Evolutionary conservation across 2,888 invertebrate genomes (phyloP).

Genomic region (Lasioglossum villosulum): DNA sequence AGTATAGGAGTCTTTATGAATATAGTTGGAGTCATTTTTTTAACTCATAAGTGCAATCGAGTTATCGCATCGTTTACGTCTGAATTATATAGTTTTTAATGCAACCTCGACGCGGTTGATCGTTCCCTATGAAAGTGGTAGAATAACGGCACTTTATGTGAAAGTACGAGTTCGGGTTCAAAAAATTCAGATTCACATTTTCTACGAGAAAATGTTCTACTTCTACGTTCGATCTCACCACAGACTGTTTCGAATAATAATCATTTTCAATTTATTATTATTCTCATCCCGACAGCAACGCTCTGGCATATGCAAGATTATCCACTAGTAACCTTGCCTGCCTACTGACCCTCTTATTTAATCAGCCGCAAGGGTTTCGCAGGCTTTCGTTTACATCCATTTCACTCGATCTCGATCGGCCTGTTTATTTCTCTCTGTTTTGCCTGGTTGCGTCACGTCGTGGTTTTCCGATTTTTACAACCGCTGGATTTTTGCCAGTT

Average conservation of each 20-base stretch:
- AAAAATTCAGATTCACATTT: neutral
- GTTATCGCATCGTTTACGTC: no score
- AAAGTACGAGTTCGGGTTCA: neutral
- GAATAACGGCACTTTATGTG: neutral
- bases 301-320: slow-evolving; percentile 23
- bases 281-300: neutral
- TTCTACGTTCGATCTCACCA: neutral
- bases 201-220: neutral
- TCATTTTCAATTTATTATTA: slow-evolving; percentile 6
- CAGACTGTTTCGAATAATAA: neutral
- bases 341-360: slow-evolving; percentile 61
- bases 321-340: slow-evolving; percentile 41
- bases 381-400: slow-evolving; percentile 24
- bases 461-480: slow-evolving; percentile 29
- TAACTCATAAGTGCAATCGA: neutral
- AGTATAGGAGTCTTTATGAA: no score
- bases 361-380: slow-evolving; percentile 50
- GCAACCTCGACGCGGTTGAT: no score
- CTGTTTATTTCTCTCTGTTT: slow-evolving; percentile 42
- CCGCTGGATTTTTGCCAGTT: slow-evolving; percentile 23
- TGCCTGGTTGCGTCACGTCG: slow-evolving; percentile 10
- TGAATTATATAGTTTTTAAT: no score
- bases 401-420: slow-evolving; percentile 36
- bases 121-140: neutral
- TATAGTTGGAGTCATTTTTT: neutral